Base-by-base conservation (phyloP, 2,888 invertebrate genomes). In the Troides helena region DNA sequence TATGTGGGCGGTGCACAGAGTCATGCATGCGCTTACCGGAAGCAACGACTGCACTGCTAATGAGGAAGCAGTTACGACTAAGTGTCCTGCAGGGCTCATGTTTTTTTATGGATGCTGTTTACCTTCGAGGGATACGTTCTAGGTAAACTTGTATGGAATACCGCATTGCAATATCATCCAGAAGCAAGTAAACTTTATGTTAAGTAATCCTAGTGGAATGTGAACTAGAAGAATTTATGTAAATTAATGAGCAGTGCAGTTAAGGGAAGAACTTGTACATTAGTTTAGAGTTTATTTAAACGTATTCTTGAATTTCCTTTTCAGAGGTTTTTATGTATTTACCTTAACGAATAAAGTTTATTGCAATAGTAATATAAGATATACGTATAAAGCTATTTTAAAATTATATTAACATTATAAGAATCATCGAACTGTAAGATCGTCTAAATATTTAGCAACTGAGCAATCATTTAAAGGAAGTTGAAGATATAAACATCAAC, bases 21-120 rank as follows among this genome's bases (percentile, higher is more conserved):
- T 56, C 18, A 30, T n/a, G 69, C 62, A 65, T 57, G 70, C 72
- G 72, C 72, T 70, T 74, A 74, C 77, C 84, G 91, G 91, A 91
- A 90, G 84, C 72, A 78, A 67, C 85, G 85, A 89, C 88, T 90
- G 87, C 82, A 75, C 72, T 75, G 76, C 83, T 92, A 92, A 92
- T 91, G 88, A 92, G 91, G 91, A 91, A 91, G 80, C 84, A 81
- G 83, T 86, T 82, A 83, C 81, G 79, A 80, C 77, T 80, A 69
- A 76, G 62, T 76, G 74, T 78, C 77, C 80, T 76, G 74, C 72
- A 39, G 65, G 63, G 62, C 62, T 67, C 70, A 65, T 53, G 61
- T 62, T 63, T 65, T 68, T 71, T 66, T 66, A 63, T 66, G 60
- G 30, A 53, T 66, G 60, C 62, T 56, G 58, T 59, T 64, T n/a